Percentiles rank a stretch among this genome's conserved stretches.
These are phyloP conservation scores for Pristionchus maxplancki DNA, from an alignment of 2,888 invertebrate species.

Conservation along the genomic window DNA sequence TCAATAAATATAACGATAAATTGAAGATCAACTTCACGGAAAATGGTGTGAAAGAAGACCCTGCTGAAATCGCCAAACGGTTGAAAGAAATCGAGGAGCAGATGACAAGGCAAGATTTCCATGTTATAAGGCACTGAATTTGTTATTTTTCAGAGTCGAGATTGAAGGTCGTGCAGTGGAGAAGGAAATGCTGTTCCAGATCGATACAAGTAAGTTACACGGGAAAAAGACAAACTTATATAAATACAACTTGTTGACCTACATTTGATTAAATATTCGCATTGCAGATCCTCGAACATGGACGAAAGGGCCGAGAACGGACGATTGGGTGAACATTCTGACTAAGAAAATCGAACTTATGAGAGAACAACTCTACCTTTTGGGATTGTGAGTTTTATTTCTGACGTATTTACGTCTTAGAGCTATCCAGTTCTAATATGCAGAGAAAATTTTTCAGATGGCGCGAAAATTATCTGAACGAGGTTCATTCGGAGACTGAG, in stretches of 20 bases:
- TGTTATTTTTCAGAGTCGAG: constrained; percentile 24
- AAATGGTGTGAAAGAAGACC: constrained; percentile 49
- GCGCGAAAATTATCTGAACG: constrained; percentile 55
- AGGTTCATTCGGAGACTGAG: constrained; percentile 56
- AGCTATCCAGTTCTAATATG: no score
- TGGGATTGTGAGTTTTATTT: constrained; percentile 46
- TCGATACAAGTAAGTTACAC: constrained; percentile 53
- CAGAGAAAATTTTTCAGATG: constrained; percentile 50
- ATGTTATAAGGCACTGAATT: background rate
- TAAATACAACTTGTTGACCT: no score
- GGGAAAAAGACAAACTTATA: no score
- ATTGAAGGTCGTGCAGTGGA: constrained; percentile 54
- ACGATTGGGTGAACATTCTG: constrained; percentile 53
- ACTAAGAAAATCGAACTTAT: constrained; percentile 53
- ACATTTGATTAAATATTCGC: background rate
- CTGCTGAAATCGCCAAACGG: constrained; percentile 30
- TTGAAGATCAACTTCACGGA: constrained; percentile 54
- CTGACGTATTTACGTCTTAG: background rate
- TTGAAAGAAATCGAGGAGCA: constrained; percentile 52
- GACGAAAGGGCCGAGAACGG: constrained; percentile 51
- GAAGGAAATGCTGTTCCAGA: constrained; percentile 56
- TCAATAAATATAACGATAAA: background rate
- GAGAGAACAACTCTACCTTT: constrained; percentile 53
- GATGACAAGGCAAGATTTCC: background rate
- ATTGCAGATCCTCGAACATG: constrained; percentile 55